phyloP scores from a whole-genome alignment of 2,113 vertebrate genomes.

The Malaclemys terrapin region DNA sequence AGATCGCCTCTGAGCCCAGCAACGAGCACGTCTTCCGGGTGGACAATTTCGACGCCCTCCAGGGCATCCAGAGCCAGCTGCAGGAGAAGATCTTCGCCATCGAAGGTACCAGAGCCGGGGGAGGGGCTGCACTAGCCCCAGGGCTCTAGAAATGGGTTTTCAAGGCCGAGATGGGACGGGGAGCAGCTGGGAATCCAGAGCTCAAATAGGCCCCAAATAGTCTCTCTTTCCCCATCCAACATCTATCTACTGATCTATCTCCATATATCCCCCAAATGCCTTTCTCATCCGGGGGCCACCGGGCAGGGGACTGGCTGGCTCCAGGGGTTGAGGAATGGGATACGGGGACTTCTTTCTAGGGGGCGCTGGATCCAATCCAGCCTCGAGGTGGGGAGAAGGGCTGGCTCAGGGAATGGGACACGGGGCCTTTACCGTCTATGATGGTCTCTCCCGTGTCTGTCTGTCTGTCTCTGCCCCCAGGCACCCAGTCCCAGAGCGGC shows the following conservation, averaged over 20 bases:
- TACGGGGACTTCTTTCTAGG: background rate
- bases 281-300: background rate
- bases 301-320: background rate
- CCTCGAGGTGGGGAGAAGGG: background rate
- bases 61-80: slow-evolving; percentile 78
- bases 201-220: background rate
- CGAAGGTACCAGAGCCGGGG: slow-evolving; percentile 73
- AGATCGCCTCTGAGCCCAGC: slow-evolving; percentile 78
- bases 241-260: background rate
- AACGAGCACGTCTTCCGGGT: slow-evolving; percentile 79
- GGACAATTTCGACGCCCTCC: slow-evolving; percentile 78
- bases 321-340: background rate
- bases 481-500: slow-evolving; percentile 47
- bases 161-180: background rate
- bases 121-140: rapidly evolving
- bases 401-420: background rate
- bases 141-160: rapidly evolving
- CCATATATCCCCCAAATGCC: rapidly evolving
- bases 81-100: slow-evolving; percentile 88
- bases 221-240: background rate
- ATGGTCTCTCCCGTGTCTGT: background rate
- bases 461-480: slow-evolving; percentile 25
- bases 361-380: background rate
- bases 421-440: background rate
- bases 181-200: background rate